Base-by-base conservation (phyloP, 2,113 vertebrate species). In the Donacobius atricapilla region DNA sequence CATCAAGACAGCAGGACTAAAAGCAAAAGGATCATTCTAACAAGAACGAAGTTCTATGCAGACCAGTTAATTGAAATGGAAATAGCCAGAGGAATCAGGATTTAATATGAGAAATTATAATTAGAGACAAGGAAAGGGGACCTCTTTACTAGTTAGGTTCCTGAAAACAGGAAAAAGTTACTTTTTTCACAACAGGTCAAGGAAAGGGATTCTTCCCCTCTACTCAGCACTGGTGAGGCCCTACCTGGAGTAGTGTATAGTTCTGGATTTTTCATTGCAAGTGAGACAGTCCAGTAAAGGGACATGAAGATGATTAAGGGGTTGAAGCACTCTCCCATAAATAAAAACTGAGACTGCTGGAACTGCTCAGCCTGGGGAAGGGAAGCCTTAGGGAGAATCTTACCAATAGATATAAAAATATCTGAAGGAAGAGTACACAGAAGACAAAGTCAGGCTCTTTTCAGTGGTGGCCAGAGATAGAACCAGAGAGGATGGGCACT, bases 351-450 rank as follows among this genome's bases (percentile, higher is more conserved):
- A 76, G n/a, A 68, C 6, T 13, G 11, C 23, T 51, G 24, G 8
- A 42, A 27, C 9, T 40, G 14, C 35, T 83, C 40, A 72, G 44
- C 10, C 21, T 83, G 23, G 13, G 47, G 10, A 44, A 30, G 4
- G 2, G 17, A 77, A 65, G 14, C 13, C 13, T 60, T 25, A 35
- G 11, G 11, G 30, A 4, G 2, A 20, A 77, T 30, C 27, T 82
- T 30, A 45, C 7, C 20, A 42, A 30, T 1, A 8, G 17, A 50
- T 33, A 45, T 1, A 82, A 83, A 53, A 83, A 53, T 15, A 71
- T 4, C 24, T 44, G 24, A 58, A 40, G 3, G 10, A 8, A 83
- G 5, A 5, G 2, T 58, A 45, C 3, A 66, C 0, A 47, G 37
- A 42, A 33, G 37, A 57, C 6, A 33, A 35, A n/a, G 11, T 11